phyloP scores from a whole-genome alignment of 2,888 invertebrate genomes.

The Hypsopygia costalis region DNA sequence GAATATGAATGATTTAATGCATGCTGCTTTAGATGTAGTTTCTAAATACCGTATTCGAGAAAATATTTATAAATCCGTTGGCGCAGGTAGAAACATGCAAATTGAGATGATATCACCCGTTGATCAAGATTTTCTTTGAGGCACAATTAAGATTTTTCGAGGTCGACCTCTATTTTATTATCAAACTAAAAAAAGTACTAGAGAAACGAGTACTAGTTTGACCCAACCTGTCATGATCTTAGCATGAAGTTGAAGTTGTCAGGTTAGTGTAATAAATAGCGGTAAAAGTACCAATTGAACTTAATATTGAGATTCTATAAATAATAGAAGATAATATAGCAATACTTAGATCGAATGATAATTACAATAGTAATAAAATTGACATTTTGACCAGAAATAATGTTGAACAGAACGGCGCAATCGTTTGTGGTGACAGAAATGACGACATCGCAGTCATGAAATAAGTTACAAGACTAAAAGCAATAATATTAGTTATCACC shows the following conservation, averaged over 20 bases:
- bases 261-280: too few relatives aligned
- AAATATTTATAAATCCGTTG: neutral
- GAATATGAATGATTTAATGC: too few relatives aligned
- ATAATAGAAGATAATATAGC: too few relatives aligned
- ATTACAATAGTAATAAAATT: too few relatives aligned
- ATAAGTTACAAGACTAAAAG: slow-evolving; percentile 28
- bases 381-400: too few relatives aligned
- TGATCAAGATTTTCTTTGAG: neutral
- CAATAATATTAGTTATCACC: slow-evolving; percentile 23
- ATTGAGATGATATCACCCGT: slow-evolving; percentile 6
- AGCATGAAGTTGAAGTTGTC: too few relatives aligned
- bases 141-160: neutral
- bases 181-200: neutral
- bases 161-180: neutral
- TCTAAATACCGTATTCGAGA: too few relatives aligned
- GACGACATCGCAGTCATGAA: slow-evolving; percentile 38
- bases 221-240: neutral
- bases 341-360: too few relatives aligned
- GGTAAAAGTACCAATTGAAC: too few relatives aligned
- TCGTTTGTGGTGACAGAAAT: slow-evolving; percentile 34
- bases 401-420: too few relatives aligned
- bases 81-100: slow-evolving; percentile 7
- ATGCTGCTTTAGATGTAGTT: too few relatives aligned
- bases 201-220: neutral
- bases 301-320: too few relatives aligned